Base-by-base conservation (phyloP, 2,888 invertebrate species). In the Rhimphoctona megacephalus region DNA sequence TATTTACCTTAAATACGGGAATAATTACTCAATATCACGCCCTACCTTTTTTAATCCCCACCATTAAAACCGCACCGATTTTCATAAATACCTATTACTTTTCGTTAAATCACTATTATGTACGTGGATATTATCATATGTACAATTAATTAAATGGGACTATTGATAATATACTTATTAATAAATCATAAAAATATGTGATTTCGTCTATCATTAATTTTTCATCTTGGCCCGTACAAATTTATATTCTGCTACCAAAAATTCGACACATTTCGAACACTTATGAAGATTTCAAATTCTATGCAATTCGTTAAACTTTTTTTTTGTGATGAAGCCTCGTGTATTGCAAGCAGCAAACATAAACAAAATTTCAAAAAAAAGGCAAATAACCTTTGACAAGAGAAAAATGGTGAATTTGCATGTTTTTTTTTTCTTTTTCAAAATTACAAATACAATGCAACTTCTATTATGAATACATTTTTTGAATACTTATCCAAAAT, bases 151-250 rank as follows among this genome's bases (percentile, higher is more conserved):
- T 70, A 9, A n/a, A n/a, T n/a, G 52, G 30, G 64, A 43, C 66
- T 81, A 52, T 76, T 69, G 49, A 73, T 54, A 66, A 84, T 76
- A 67, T 64, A 77, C 19, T 46, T 54, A 66, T 69, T 76, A 72
- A 77, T 81, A 54, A 81, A 81, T 76, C 7, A 46, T 66, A 19
- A 43, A 74, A 81, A 61, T 19, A 73, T 73, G 6, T 72, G 1
- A 33, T 36, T 33, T 17, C 43, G 19, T 43, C 46, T 33, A 14
- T 54, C 36, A 22, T 74, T 43, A 9, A 61, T 52, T 43, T 22
- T 33, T 54, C n/a, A 49, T 39, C 22, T 11, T 17, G 4, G 17
- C 70, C 33, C 4, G 8, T 19, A 19, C 14, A 6, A 61, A 30
- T 61, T 17, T 17, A 61, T 30, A n/a, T 17, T 25, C 22, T 43